Base-by-base conservation (phyloP, 1,140 invertebrate species). In the Nasonia longicornis region DNA sequence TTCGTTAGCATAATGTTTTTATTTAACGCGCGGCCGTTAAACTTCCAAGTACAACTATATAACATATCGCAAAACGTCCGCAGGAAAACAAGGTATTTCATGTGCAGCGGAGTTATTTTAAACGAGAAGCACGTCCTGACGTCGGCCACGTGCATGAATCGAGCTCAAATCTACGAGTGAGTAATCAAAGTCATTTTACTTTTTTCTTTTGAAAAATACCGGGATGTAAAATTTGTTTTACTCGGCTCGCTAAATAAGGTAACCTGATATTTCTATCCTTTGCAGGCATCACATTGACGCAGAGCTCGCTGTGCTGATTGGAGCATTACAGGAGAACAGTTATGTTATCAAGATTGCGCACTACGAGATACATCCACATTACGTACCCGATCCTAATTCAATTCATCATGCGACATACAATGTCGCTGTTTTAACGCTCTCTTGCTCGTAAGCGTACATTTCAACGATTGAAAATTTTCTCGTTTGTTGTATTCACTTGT, bases 351-450 rank as follows among this genome's bases (percentile, higher is more conserved):
- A 83, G 79, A 80, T 86, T 16, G 67, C 64, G 64, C 73, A 79
- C 26, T 85, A 84, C 69, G 77, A 84, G 52, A 83, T 86, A 73
- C 85, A 87, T 83, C 85, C 86, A 3, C 58, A 83, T 52, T 85
- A 85, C 70, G 48, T 63, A 20, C 80, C 83, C 20, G 72, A 86
- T 77, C 81, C 82, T 22, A 77, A 84, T 31, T 77, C 81, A 6
- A 45, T 52, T 7, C 64, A 83, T 52, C 74, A 85, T 64, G 77
- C 79, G 3, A 78, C 26, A 11, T 29, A 84, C 38, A 86, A 86
- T 83, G 2, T 87, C 22, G 85, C 86, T 16, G 71, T 87, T 16
- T 35, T 86, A 42, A 84, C 80, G 78, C 74, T 87, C 7, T 48
- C 45, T 31, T 86, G 86, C 81, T 35, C 79, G 86, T 87, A 67